Evolutionary conservation across 2,797 vertebrate genomes (phyloP), one percentile per base, ranked within the genome.

Genomic region (Tachyglossus aculeatus): DNA sequence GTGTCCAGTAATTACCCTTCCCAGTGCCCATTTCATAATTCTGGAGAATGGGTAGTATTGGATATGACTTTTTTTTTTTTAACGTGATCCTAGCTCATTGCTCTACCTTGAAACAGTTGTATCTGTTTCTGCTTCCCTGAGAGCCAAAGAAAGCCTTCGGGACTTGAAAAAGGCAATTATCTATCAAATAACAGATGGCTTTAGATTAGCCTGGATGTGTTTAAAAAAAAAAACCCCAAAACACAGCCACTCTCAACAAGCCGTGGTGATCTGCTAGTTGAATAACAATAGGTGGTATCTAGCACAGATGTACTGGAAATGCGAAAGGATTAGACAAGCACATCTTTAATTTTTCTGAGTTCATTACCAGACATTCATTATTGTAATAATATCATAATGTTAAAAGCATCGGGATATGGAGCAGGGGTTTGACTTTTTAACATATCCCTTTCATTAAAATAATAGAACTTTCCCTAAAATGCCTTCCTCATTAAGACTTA

Each of bases 191-290:
- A 79, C 89, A 91, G 90, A 89, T 93, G 91, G 88, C 89, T 88
- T 71, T 67, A 80, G 83, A 91, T 90, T 82, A 89, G 78, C 64
- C 78, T 71, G 48, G 50, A 4, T 9, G 61, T 84, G 67, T 80
- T n/a, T n/a, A n/a, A n/a, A n/a, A n/a, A n/a, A n/a, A 81, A 83
- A 91, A 86, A n/a, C n/a, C n/a, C n/a, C n/a, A n/a, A n/a, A n/a
- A 80, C 81, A 85, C 75, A 63, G 68, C 78, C 82, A 68, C 29
- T 24, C 2, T 32, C 25, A 83, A 92, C 89, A 92, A 92, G 89
- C 82, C 86, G 81, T 75, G 77, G 45, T 91, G 91, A 92, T 93
- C 88, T 91, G 88, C 88, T 89, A 77, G 84, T 88, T 90, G 88
- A 88, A 79, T 90, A 88, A 86, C 85, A 90, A 85, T 77, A 76